These are phyloP conservation scores for Rhinogobio ventralis DNA, from an alignment of 2,797 vertebrate species.

Conservation along the genomic window DNA sequence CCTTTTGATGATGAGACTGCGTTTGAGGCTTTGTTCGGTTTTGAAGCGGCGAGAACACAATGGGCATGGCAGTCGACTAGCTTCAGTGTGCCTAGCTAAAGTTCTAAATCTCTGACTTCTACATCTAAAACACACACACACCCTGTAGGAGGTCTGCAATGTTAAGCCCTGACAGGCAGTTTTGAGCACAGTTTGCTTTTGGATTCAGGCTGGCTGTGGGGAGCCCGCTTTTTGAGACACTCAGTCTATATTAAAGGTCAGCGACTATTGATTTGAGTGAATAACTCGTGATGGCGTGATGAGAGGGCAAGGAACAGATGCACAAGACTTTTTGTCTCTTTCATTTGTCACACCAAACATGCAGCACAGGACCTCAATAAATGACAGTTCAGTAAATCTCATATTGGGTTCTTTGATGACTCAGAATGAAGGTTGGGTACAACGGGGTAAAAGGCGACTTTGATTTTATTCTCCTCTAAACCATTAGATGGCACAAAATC, in stretches of 20 bases:
- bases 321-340: conserved; percentile 19
- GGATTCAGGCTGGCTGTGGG: conserved; percentile 18
- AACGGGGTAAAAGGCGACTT: too few relatives aligned
- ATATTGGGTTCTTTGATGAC: conserved; percentile 3
- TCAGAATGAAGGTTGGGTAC: not conserved
- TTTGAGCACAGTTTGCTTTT: conserved; percentile 5
- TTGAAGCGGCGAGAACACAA: conserved; percentile 6
- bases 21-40: not conserved
- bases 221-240: conserved; percentile 23
- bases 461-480: too few relatives aligned
- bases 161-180: conserved; percentile 32
- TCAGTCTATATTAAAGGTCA: conserved; percentile 55
- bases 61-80: too few relatives aligned
- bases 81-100: conserved; percentile 13
- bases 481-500: too few relatives aligned
- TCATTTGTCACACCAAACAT: conserved; percentile 21
- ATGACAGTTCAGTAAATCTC: conserved; percentile 17
- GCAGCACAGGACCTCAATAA: not conserved
- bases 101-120: conserved; percentile 11
- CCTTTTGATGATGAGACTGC: not conserved
- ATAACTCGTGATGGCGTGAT: conserved; percentile 32
- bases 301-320: conserved; percentile 33
- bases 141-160: conserved; percentile 24
- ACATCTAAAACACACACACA: conserved; percentile 3
- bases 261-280: conserved; percentile 42